Evolutionary conservation across 1,140 invertebrate genomes (phyloP), one percentile per base, ranked within the genome.

Genomic region (Globodera rostochiensis): DNA sequence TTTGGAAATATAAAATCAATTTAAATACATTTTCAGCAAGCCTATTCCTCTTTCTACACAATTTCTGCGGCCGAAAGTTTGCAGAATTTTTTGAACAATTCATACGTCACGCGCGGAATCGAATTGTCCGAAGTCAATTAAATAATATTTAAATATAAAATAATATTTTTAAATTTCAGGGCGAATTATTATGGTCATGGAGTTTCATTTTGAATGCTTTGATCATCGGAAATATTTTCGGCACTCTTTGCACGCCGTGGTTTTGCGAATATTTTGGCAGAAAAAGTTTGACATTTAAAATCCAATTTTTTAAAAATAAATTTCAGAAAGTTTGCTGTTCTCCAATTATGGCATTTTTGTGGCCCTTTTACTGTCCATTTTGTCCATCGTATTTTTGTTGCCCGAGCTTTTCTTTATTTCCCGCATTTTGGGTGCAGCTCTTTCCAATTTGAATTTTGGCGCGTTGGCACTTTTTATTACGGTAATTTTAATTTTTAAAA

Each of bases 171-270:
- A 53, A 57, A 19, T 74, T 21, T 60, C 76, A 80, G 79, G 73
- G 73, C 46, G 47, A 70, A 86, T 83, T 76, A 83, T 80, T 80
- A 25, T 86, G 86, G 86, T 53, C 84, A n/a, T 86, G 85, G 85
- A 83, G 74, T 79, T 71, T 80, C 19, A 67, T 81, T 67, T 74
- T 86, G 47, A 88, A 86, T 69, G 78, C 83, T 15, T 84, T 83
- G 60, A 82, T 85, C 36, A 15, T 88, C 19, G 85, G 83, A 6
- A 79, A 82, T 75, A 46, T 86, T n/a, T 46, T 75, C 21, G 84
- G 85, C n/a, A 85, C 80, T 25, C 80, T 84, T 67, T 53, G 81
- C 8, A 81, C 84, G 6, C 84, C 85, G 5, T 88, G 71, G 71
- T 53, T 86, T 21, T 80, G 79, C 46, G 85, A 86, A 66, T 64